These are phyloP conservation scores for Anthrax anthrax DNA, from an alignment of 2,888 invertebrate genomes.

Conservation along the genomic window DNA sequence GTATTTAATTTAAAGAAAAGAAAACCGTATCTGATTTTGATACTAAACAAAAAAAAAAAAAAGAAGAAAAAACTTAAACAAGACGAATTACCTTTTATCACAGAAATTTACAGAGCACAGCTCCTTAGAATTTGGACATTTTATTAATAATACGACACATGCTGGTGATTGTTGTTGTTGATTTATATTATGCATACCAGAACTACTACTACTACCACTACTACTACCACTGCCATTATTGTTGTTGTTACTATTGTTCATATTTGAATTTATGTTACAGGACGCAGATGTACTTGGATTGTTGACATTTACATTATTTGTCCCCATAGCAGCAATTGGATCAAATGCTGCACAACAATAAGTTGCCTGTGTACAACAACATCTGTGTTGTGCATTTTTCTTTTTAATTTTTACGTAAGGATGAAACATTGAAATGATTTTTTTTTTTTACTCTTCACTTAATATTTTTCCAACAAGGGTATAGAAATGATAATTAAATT, in stretches of 20 bases:
- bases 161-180: conserved; percentile 21
- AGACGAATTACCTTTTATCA: conserved; percentile 30
- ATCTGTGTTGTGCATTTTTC: conserved; percentile 21
- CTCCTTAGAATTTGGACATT: conserved; percentile 35
- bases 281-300: conserved; percentile 1
- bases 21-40: too few relatives aligned
- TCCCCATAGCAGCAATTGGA: background rate
- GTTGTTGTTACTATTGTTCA: conserved; percentile 11
- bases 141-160: conserved; percentile 35
- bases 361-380: conserved; percentile 8
- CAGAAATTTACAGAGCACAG: conserved; percentile 33
- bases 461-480: background rate
- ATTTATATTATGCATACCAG: conserved; percentile 7
- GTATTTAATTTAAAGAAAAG: too few relatives aligned
- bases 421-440: conserved; percentile 30
- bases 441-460: background rate
- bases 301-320: background rate
- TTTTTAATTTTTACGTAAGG: conserved; percentile 34
- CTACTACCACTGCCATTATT: conserved; percentile 13
- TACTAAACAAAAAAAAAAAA: too few relatives aligned
- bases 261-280: conserved; percentile 1
- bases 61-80: too few relatives aligned
- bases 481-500: background rate
- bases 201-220: conserved; percentile 13
- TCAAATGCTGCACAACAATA: conserved; percentile 1